phyloP scores from a whole-genome alignment of 2,888 invertebrate species.

The Diplolepis rosae region DNA sequence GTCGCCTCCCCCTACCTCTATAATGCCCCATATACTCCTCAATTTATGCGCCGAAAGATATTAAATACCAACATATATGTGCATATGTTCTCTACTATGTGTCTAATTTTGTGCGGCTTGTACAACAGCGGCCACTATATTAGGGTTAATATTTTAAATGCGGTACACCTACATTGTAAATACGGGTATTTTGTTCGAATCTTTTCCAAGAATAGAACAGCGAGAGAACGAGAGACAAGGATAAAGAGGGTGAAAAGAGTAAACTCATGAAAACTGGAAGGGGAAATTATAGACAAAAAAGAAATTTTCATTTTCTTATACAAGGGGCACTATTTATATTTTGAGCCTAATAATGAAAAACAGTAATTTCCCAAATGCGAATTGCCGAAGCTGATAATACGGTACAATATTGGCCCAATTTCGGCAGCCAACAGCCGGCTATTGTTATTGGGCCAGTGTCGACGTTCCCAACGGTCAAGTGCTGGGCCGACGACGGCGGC shows the following conservation, averaged over 20 bases:
- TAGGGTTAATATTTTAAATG: conserved; percentile 69
- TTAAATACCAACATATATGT: conserved; percentile 65
- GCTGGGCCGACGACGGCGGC: too few relatives aligned
- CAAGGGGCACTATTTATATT: too few relatives aligned
- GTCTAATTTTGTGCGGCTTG: conserved; percentile 44
- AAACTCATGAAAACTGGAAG: neutral
- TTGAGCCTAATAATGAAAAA: too few relatives aligned
- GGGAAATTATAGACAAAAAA: neutral
- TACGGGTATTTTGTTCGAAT: conserved; percentile 39
- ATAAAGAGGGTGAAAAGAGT: conserved; percentile 3
- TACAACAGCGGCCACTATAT: conserved; percentile 55
- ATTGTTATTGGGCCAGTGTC: too few relatives aligned
- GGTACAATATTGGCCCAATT: too few relatives aligned
- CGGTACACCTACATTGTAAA: conserved; percentile 69
- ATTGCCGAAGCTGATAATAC: too few relatives aligned
- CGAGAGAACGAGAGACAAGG: neutral
- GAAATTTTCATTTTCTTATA: neutral
- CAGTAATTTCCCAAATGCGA: too few relatives aligned
- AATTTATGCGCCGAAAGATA: conserved; percentile 72
- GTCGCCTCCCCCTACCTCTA: conserved; percentile 56
- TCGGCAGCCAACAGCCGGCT: too few relatives aligned
- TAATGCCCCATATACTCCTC: conserved; percentile 70
- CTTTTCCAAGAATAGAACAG: conserved; percentile 32
- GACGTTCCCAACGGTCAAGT: too few relatives aligned
- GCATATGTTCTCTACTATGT: conserved; percentile 43